Base-by-base conservation (phyloP, 2,888 invertebrate species). In the Epirrhoe alternata region DNA sequence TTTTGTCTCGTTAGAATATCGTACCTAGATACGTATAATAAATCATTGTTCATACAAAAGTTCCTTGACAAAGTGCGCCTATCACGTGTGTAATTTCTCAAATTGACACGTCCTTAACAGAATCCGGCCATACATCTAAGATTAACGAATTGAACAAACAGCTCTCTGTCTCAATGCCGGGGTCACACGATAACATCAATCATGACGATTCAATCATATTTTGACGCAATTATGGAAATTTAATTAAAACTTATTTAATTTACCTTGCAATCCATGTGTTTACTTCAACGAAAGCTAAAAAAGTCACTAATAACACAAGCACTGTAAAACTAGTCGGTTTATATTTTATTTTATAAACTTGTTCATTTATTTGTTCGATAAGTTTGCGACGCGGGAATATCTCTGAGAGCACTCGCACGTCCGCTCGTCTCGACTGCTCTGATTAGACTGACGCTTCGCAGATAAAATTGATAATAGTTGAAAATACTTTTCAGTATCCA, bases 141-240 rank as follows among this genome's bases (percentile, higher is more conserved):
- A 14, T 53, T 83, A 86, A 85, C 73, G 76, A 85, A 87, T 86
- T 85, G 84, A 82, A 78, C 82, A 86, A 86, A 86, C 81, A 83
- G 70, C 57, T 63, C 71, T 66, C 17, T 68, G 58, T 67, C 73
- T 77, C 82, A 84, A 81, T 79, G 82, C 74, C 86, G 84, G 86
- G 86, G 86, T 87, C 86, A 86, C 50, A 71, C 64, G 85, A 84
- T 87, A 86, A 82, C 80, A 61, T 38, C 51, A 16, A 51, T 42
- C 50, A 50, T 72, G 74, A 68, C 67, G 77, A 81, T 42, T 81
- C 74, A 58, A 51, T 54, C 42, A 55, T 31, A 10, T 10, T 55
- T 42, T 50, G n/a, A 16, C n/a, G 16, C 56, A 59, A 49, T 47
- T 50, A 60, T 54, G 75, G 74, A 78, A 80, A 78, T 77, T 77